Evolutionary conservation across 2,888 invertebrate species (phyloP), one percentile per base, ranked within the genome.

Genomic region (Amphipyra berbera): DNA sequence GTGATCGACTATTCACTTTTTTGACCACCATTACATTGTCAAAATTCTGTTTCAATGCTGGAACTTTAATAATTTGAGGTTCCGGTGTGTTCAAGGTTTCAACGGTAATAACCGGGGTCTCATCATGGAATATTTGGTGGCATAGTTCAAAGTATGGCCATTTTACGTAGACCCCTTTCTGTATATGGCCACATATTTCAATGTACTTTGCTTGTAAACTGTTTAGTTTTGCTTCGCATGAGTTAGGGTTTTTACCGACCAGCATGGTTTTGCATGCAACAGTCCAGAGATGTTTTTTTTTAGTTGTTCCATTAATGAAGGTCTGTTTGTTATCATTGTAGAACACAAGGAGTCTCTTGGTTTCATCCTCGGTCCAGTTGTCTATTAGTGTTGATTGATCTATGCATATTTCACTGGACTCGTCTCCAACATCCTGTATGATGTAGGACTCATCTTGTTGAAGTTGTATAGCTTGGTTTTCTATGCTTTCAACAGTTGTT

Each of bases 261-360:
- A 95, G 77, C 89, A 93, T 92, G 6, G 93, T 93, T 62, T 90
- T 93, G 57, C 94, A 94, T 0, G 92, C 93, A 0, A 94, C 88
- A 0, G 88, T 82, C 95, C 94, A 95, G 6, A 94, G 75, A 64
- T 93, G 89, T 61, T 83, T 86, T 48, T 85, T 89, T 61, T 88
- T 88, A 1, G 90, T 86, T 5, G 81, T 68, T 0, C 89, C 90
- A 9, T 80, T 86, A 3, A 86, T 68, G 50, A 94, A 94, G 5
- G 87, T 84, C n/a, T 88, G 83, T 81, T 93, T 94, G 45, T 94
- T 95, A 61, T 95, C 95, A 58, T 85, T 84, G 58, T 89, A 94
- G 73, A 95, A 94, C 37, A 88, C 79, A n/a, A 95, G 78, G 0
- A 95, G 85, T 33, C 88, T 82, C 61, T 87, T 88, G 1, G 82